Base-by-base conservation (phyloP, 2,113 vertebrate species). In the Psittacula cyanocephala region DNA sequence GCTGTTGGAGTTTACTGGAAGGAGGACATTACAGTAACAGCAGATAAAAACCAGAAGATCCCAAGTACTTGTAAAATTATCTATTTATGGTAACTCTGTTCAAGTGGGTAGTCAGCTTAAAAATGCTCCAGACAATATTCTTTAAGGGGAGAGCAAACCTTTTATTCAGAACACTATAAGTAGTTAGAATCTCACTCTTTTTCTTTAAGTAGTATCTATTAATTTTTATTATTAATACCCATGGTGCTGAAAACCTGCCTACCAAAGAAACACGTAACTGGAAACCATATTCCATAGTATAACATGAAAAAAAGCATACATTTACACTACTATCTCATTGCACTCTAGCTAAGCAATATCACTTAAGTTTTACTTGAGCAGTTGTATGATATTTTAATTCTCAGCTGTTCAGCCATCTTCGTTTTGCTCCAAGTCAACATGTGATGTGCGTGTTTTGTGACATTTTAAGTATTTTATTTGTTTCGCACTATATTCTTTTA, bases 101-200 rank as follows among this genome's bases (percentile, higher is more conserved):
- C 24, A 88, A 68, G 43, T 17, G 13, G 8, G 2, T 33, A 65
- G 60, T 63, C 16, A 70, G 44, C 28, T 65, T 59, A 50, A 87
- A 88, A 74, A 70, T 24, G 44, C 15, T 60, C 14, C 23, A 77
- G 52, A 44, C 15, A 50, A 72, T 65, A 70, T 81, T 91, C 19
- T 86, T 87, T 46, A 24, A 67, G 6, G 3, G 24, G 47, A 83
- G 47, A 86, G 20, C 13, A 93, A 96, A 96, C 86, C 10, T 78
- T 87, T 68, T 44, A 64, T 65, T 92, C 39, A 79, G 10, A 78
- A 53, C 8, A 27, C n/a, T 46, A 0, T 20, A n/a, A 62, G 22
- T 8, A 83, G 20, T 63, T 77, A 86, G 84, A 91, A 81, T 67
- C 6, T 65, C 53, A 76, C 17, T 75, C 23, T 68, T 53, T 47